Conservation (phyloP, 2,888 invertebrate genomes). For the Elegia similella region DNA sequence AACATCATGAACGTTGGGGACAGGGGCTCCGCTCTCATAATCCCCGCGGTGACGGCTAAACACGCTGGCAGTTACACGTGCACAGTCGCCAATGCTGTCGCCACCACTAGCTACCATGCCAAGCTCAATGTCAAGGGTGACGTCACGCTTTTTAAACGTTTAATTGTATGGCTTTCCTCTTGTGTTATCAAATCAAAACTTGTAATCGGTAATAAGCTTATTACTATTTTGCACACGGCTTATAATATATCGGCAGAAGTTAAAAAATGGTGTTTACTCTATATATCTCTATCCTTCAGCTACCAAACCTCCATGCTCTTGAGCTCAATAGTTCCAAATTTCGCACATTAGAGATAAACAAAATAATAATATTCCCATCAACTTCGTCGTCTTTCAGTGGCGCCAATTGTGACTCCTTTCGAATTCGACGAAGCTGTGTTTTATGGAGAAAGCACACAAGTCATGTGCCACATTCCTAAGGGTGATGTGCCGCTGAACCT, state of each 20-base stretch:
- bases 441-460: slow-evolving; percentile 81
- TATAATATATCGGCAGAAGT: not conserved
- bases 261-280: too few relatives aligned
- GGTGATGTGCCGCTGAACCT: slow-evolving; percentile 88
- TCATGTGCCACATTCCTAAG: slow-evolving; percentile 82
- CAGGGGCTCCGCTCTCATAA: slow-evolving; percentile 84
- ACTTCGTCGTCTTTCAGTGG: slow-evolving; percentile 68
- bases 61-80: slow-evolving; percentile 87
- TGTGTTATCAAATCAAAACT: not conserved
- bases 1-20: slow-evolving; percentile 84
- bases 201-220: slow-evolving; percentile 12
- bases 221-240: not conserved
- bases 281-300: too few relatives aligned
- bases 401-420: slow-evolving; percentile 82
- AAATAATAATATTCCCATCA: not conserved
- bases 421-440: slow-evolving; percentile 80
- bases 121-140: slow-evolving; percentile 85
- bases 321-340: too few relatives aligned
- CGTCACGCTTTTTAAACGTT: slow-evolving; percentile 12
- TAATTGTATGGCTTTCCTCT: slow-evolving; percentile 2
- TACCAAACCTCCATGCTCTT: too few relatives aligned
- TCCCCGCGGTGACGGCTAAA: slow-evolving; percentile 85
- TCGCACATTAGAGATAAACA: not conserved
- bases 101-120: slow-evolving; percentile 81
- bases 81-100: slow-evolving; percentile 83